Conservation (phyloP, 2,888 invertebrate species). For the Agriopis aurantiaria region DNA sequence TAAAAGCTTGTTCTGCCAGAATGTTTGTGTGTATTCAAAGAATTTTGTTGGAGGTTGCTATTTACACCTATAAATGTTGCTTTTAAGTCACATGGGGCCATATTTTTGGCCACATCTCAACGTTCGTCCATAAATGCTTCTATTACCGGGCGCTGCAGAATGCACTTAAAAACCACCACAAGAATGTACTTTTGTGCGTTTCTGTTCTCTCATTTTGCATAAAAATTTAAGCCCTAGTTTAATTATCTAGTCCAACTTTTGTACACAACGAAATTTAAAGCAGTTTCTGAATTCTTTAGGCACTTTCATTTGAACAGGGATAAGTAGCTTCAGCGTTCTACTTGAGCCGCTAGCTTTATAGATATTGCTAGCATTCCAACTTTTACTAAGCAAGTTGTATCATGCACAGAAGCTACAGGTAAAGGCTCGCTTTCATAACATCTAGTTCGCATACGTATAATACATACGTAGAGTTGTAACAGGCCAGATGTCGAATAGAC, state of each 20-base stretch:
- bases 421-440: constrained; percentile 4
- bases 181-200: neutral
- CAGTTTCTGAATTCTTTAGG: constrained; percentile 8
- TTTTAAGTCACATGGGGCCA: too few relatives aligned
- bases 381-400: constrained; percentile 22
- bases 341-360: constrained; percentile 21
- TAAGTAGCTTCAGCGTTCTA: constrained; percentile 17
- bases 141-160: neutral
- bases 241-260: neutral
- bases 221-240: neutral
- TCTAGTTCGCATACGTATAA: neutral
- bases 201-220: neutral
- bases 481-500: too few relatives aligned
- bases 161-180: neutral
- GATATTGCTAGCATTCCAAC: constrained; percentile 26
- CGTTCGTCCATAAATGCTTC: neutral
- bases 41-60: neutral
- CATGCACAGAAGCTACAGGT: constrained; percentile 33
- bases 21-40: neutral
- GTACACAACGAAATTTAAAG: constrained; percentile 11
- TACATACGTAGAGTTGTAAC: neutral
- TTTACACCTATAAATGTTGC: neutral
- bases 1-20: neutral
- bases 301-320: constrained; percentile 20
- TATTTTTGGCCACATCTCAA: neutral